Evolutionary conservation across 2,797 vertebrate species (phyloP), one percentile per base, ranked within the genome.

Genomic region (Schizopygopsis pylzovi): DNA sequence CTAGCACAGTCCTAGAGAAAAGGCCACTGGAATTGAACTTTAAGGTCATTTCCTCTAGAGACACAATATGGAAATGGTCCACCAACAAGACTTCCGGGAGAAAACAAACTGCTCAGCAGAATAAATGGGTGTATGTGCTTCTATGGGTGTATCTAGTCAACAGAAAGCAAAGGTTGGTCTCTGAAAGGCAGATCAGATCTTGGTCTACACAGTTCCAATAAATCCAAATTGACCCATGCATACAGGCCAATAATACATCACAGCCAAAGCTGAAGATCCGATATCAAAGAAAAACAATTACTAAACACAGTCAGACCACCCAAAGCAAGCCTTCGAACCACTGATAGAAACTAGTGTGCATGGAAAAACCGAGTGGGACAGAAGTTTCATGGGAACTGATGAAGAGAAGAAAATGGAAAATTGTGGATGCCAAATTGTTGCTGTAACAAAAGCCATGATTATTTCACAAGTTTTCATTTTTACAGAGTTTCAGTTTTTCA

Each of bases 101-200:
- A 73, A 83, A 83, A 83, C 70, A 83, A 75, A 43, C 54, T 63
- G 81, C 56, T 83, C 54, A 49, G 20, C 81, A 49, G 81, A 75
- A 75, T 73, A 73, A 63, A 83, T n/a, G 33, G 33, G 33, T 33
- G 33, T 33, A 33, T 33, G 33, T 33, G 39, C 56, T 63, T 65
- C 13, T 83, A 73, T 63, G 70, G 70, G 67, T 83, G 52, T 61
- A 45, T 73, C 49, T 45, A 15, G 54, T 33, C 39, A 43, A 47
- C n/a, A 45, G 41, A 61, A 72, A 72, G 13, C 67, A 28, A 70
- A 81, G 33, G 33, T 71, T 56, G 28, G 3, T 33, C 39, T 43
- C n/a, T 61, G 39, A 73, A 81, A 73, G 39, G 8, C 41, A 75
- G 54, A 75, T 63, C n/a, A 65, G 78, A 39, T 73, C 18, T n/a